phyloP scores from a whole-genome alignment of 1,140 invertebrate genomes.

The Ctenoplectra terminalis region DNA sequence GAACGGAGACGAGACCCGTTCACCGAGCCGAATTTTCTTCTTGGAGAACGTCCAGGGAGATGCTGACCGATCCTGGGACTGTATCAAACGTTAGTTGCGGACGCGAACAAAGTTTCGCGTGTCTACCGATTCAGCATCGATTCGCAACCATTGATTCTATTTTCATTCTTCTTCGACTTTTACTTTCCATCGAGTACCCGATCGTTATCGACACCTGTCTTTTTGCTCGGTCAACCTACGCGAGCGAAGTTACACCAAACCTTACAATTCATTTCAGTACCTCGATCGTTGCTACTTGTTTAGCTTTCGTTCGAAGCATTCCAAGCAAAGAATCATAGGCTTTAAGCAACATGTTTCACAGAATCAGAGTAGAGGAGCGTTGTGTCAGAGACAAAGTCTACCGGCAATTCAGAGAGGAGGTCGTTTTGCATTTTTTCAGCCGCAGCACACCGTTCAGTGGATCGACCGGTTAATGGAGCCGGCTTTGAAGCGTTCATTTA shows the following conservation, averaged over 20 bases:
- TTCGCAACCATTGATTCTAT: too few relatives aligned
- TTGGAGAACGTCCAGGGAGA: background rate
- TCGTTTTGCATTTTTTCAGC: slow-evolving; percentile 49
- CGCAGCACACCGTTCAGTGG: slow-evolving; percentile 9
- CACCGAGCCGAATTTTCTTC: too few relatives aligned
- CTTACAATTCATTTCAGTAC: background rate
- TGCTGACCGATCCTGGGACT: too few relatives aligned
- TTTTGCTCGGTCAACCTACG: too few relatives aligned
- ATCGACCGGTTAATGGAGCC: slow-evolving; percentile 41
- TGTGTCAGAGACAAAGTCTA: slow-evolving; percentile 20
- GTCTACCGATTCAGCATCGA: background rate
- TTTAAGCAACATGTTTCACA: background rate
- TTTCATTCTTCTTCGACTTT: too few relatives aligned
- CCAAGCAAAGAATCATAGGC: background rate
- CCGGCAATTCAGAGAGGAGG: background rate
- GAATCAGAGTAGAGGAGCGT: background rate
- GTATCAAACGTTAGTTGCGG: too few relatives aligned
- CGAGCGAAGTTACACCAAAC: background rate
- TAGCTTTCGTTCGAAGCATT: background rate
- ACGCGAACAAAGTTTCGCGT: background rate
- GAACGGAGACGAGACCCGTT: too few relatives aligned
- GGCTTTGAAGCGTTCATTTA: slow-evolving; percentile 43
- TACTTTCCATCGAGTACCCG: too few relatives aligned
- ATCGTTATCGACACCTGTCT: too few relatives aligned
- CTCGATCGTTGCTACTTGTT: background rate